These are phyloP conservation scores for Operophtera brumata DNA, from an alignment of 2,888 invertebrate species.

Conservation along the genomic window DNA sequence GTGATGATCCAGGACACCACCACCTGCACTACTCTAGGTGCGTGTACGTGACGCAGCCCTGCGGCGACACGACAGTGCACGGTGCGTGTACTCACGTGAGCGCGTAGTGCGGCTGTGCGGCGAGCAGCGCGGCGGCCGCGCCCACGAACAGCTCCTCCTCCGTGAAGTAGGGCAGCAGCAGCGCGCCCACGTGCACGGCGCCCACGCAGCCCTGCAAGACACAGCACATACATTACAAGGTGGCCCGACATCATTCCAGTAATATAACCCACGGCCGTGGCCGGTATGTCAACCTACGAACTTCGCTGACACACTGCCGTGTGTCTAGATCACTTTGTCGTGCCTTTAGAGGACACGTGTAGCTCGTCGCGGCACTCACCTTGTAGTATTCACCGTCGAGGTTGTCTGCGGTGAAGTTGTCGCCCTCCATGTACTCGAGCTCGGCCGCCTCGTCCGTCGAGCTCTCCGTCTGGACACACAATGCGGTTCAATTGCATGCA, in stretches of 20 bases:
- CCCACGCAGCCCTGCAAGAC: slow-evolving; percentile 89
- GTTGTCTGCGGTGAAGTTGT: slow-evolving; percentile 61
- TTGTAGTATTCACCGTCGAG: slow-evolving; percentile 72
- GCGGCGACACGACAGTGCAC: too few species aligned
- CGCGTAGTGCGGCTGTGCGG: slow-evolving; percentile 70
- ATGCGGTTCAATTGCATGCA: not conserved
- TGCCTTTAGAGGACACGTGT: too few species aligned
- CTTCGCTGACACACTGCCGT: too few species aligned
- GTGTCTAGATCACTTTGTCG: too few species aligned
- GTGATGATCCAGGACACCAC: too few species aligned
- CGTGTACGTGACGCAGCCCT: too few species aligned
- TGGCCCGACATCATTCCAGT: not conserved
- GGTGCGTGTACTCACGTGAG: slow-evolving; percentile 45
- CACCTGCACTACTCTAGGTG: too few species aligned
- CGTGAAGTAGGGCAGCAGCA: slow-evolving; percentile 92
- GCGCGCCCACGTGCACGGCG: slow-evolving; percentile 90
- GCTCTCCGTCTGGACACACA: slow-evolving; percentile 48
- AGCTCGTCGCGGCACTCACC: too few species aligned
- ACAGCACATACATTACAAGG: not conserved
- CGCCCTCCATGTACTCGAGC: slow-evolving; percentile 64
- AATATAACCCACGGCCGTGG: too few species aligned
- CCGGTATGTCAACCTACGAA: too few species aligned
- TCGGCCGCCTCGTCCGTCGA: slow-evolving; percentile 53
- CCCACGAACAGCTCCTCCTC: slow-evolving; percentile 86
- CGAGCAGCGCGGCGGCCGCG: slow-evolving; percentile 62